Evolutionary conservation across 2,797 vertebrate genomes (phyloP), one percentile per base, ranked within the genome.

Genomic region (Myotis myotis): DNA sequence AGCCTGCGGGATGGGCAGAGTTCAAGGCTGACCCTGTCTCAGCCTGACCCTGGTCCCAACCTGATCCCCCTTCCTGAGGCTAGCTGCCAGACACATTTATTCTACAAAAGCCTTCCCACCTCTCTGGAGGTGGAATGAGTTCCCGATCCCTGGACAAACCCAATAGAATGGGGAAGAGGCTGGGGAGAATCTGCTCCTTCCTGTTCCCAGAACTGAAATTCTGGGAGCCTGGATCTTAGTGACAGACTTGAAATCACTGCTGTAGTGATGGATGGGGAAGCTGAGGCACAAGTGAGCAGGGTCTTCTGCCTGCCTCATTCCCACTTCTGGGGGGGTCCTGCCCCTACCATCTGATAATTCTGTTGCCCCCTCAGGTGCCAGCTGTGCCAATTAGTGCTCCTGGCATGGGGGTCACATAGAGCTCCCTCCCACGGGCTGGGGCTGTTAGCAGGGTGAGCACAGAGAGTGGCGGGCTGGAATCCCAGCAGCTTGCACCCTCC

Each of bases 341-440:
- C 60, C 1, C 1, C 2, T 44, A 62, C 64, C 49, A 22, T 38
- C 85, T 64, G 81, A 55, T 47, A 19, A 30, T 72, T 95, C 91
- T 1, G 78, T 72, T 0, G 38, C 95, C 96, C 75, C 13, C 13
- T 41, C 79, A 70, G 66, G 74, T 38, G 89, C 96, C 92, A 33
- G 33, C 95, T 81, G 95, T 64, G 92, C 60, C 96, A 95, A 84
- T 97, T 87, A 94, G 94, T 74, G 51, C 75, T 0, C 92, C 95
- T 23, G 62, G 96, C 94, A 55, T 78, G 97, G 97, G 95, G 96
- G 0, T 28, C 15, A 1, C 0, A 5, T 51, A 0, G 16, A 6
- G 19, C 36, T 36, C 30, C 38, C 30, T 28, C 70, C 79, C 11
- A 0, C 0, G 0, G 78, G 49, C 76, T 1, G 19, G 36, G 49